Evolutionary conservation across 2,888 invertebrate genomes (phyloP), one percentile per base, ranked within the genome.

Genomic region (Pyrrhia umbra): DNA sequence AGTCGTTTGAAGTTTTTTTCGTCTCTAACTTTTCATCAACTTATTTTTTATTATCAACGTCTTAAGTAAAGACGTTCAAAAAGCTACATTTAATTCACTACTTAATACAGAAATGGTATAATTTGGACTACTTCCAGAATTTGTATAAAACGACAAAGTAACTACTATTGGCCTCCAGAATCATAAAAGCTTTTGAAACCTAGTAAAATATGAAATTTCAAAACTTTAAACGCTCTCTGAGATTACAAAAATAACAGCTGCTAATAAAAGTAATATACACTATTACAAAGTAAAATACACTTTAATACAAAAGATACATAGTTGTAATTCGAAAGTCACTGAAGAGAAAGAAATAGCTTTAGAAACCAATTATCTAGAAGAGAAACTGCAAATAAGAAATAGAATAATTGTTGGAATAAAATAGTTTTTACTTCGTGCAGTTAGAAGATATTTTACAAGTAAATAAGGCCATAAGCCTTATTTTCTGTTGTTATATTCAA

Each of bases 321-420:
- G 67, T 73, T 60, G 50, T 55, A 15, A 55, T 70, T 74, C 68
- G 61, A 42, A 74, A 70, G 70, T 47, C 40, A 50, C 18, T 49
- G 52, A 49, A 63, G 49, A 2, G 52, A 37, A 49, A 57, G 49
- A 52, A 69, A 75, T 54, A 54, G 58, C 34, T 70, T 47, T 21
- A 70, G 39, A 64, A 70, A 76, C 58, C 57, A 72, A 74, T 70
- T 70, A 74, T 55, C n/a, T 27, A 20, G 51, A 60, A 43, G 46
- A 73, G 39, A 47, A 50, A 60, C 54, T 67, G 60, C 52, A 69
- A 74, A 74, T 67, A 69, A 68, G 69, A 74, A 69, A 50, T 55
- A 68, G 67, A 73, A 25, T 42, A 73, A 74, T 61, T 55, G 55
- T 74, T 51, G 25, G n/a, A 61, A 70, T 43, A 39, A 42, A 43